A percentile compares a stretch with the other conserved stretches of the same genome.
Conservation (phyloP, 2,888 invertebrate species). For the Lymantria monacha region DNA sequence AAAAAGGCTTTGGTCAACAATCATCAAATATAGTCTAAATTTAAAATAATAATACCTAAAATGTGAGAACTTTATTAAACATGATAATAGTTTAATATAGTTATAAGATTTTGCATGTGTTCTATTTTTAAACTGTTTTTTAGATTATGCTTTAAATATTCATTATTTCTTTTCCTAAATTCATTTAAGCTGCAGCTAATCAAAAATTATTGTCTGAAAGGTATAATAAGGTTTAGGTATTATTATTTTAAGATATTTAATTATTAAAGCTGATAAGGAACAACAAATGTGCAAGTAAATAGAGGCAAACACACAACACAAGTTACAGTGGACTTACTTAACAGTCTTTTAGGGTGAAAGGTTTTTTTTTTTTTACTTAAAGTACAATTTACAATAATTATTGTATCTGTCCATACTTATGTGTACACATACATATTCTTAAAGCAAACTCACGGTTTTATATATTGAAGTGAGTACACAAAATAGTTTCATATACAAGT, state of each 20-base stretch:
- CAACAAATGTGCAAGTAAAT: constrained; percentile 22
- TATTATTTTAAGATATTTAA: too few species aligned
- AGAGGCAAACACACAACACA: constrained; percentile 50
- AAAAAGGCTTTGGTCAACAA: neutral
- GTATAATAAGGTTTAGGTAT: too few species aligned
- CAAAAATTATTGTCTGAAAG: neutral
- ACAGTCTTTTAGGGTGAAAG: constrained; percentile 65
- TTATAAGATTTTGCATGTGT: too few species aligned
- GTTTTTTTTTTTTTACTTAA: constrained; percentile 41
- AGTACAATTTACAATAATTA: constrained; percentile 46
- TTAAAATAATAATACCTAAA: neutral
- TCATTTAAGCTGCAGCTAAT: neutral
- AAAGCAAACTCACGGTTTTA: constrained; percentile 15
- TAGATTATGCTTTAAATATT: neutral
- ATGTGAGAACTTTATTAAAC: too few species aligned
- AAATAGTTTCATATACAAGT: constrained; percentile 4
- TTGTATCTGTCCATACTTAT: constrained; percentile 44
- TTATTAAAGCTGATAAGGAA: constrained; percentile 27
- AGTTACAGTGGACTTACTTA: constrained; percentile 59
- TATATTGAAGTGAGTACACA: constrained; percentile 3
- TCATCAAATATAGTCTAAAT: neutral
- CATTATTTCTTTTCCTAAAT: too few species aligned
- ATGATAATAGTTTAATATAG: too few species aligned
- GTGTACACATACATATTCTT: constrained; percentile 11
- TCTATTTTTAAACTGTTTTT: neutral